Conservation (phyloP, 2,888 invertebrate genomes). For the Tridacna gigas region DNA sequence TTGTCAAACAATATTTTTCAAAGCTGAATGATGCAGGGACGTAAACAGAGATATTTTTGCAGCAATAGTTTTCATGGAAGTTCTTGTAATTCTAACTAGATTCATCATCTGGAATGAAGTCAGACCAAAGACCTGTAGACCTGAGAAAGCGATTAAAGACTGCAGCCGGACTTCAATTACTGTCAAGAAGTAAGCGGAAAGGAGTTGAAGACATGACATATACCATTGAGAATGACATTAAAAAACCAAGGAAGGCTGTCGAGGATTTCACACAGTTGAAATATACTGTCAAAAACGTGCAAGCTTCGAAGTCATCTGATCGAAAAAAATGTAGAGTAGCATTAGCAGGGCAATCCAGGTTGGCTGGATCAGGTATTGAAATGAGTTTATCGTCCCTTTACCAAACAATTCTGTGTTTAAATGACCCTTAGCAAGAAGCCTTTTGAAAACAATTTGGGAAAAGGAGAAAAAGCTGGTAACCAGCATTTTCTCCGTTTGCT, state of each 20-base stretch:
- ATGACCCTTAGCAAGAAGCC: neutral
- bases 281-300: conserved; percentile 57
- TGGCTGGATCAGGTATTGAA: conserved; percentile 27
- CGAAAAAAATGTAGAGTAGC: conserved; percentile 40
- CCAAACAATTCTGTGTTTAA: neutral
- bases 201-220: conserved; percentile 64
- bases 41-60: too few relatives aligned
- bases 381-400: neutral
- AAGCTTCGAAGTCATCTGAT: conserved; percentile 37
- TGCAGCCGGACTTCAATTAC: conserved; percentile 56
- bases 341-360: conserved; percentile 19
- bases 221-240: conserved; percentile 55
- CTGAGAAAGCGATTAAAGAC: conserved; percentile 62
- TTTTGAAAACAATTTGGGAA: neutral
- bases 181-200: conserved; percentile 59
- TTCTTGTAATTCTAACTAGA: neutral
- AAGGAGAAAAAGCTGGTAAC: neutral
- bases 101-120: conserved; percentile 50
- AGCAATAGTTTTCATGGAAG: too few relatives aligned
- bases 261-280: conserved; percentile 49
- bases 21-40: too few relatives aligned
- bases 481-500: neutral
- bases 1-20: too few relatives aligned
- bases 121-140: conserved; percentile 50
- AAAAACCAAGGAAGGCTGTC: conserved; percentile 36